phyloP scores from a whole-genome alignment of 2,888 invertebrate species.

The Drosophila maculinotata region DNA sequence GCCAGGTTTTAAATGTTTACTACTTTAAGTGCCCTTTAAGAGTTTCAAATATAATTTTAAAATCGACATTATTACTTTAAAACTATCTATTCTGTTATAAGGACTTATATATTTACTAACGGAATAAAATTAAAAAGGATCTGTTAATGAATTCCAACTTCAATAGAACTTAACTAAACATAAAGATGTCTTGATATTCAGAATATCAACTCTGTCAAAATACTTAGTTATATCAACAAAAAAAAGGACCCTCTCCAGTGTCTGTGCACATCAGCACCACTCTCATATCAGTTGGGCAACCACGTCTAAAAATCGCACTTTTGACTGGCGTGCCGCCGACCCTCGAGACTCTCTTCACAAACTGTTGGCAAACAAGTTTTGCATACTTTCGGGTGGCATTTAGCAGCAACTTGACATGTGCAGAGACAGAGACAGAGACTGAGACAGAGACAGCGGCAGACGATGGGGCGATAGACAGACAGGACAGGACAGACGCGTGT shows the following conservation, averaged over 20 bases:
- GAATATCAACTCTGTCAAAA: not conserved
- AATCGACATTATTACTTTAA: too few species aligned
- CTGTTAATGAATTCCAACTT: too few species aligned
- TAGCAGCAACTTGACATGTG: constrained; percentile 55
- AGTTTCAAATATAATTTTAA: too few species aligned
- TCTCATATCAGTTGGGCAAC: constrained; percentile 1
- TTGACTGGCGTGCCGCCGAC: constrained; percentile 6
- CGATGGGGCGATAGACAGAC: constrained; percentile 3
- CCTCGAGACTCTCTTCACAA: constrained; percentile 24
- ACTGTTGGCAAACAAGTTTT: constrained; percentile 43
- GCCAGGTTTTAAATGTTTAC: not conserved
- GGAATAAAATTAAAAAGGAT: too few species aligned
- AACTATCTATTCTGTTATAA: too few species aligned
- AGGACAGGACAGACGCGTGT: not conserved
- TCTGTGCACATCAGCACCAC: not conserved
- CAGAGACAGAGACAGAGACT: constrained; percentile 9
- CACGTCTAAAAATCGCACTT: constrained; percentile 3
- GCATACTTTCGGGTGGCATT: constrained; percentile 61
- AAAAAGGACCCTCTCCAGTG: constrained; percentile 1
- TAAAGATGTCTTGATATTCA: not conserved
- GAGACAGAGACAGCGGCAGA: constrained; percentile 8
- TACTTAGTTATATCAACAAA: constrained; percentile 2
- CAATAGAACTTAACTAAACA: not conserved
- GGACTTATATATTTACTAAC: too few species aligned
- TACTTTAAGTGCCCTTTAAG: not conserved